phyloP scores from a whole-genome alignment of 2,888 invertebrate species.

The Glyphotaelius pellucidus region DNA sequence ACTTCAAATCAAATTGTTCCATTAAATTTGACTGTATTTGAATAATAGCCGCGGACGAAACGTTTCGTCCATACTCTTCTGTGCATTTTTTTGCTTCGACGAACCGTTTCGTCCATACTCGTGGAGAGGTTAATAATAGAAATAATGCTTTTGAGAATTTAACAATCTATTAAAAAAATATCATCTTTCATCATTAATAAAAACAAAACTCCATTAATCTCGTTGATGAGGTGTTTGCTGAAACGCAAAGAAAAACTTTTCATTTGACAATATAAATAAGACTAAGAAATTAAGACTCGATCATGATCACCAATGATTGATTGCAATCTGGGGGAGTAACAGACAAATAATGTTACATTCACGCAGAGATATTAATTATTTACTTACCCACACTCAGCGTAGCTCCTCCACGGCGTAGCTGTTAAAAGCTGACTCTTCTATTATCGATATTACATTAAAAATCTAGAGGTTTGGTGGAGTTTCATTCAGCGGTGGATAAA shows the following conservation, averaged over 20 bases:
- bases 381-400: not conserved
- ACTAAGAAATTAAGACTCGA: not conserved
- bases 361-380: not conserved
- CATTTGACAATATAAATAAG: not conserved
- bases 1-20: no score
- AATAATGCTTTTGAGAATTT: no score
- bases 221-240: not conserved
- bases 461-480: not conserved
- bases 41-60: no score
- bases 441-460: not conserved
- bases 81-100: no score
- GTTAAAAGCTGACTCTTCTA: not conserved
- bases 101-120: no score
- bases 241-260: not conserved
- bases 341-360: not conserved
- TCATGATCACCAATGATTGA: not conserved
- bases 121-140: no score
- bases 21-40: no score
- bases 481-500: not conserved
- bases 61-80: no score
- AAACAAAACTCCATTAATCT: not conserved
- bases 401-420: not conserved
- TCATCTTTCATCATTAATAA: not conserved
- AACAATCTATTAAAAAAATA: not conserved
- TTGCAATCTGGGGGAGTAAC: not conserved